These are phyloP conservation scores for Scrobipalpa costella DNA, from an alignment of 2,888 invertebrate genomes.

Conservation along the genomic window DNA sequence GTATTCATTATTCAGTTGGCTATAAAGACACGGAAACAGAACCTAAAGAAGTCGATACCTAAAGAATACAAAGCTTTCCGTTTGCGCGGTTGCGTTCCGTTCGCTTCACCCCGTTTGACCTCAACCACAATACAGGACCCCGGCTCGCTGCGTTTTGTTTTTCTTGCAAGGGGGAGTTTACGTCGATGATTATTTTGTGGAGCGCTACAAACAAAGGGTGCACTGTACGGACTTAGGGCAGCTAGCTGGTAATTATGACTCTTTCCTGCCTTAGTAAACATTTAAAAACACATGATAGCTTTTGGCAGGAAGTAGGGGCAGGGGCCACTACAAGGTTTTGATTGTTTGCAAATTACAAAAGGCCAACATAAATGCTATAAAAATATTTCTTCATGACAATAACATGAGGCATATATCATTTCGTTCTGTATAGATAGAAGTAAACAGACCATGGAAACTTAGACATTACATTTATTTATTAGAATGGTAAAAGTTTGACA, in stretches of 20 bases:
- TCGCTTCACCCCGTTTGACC: slow-evolving; percentile 30
- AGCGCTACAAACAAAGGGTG: slow-evolving; percentile 23
- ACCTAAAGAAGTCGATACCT: slow-evolving; percentile 12
- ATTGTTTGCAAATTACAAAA: neutral
- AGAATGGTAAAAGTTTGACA: neutral
- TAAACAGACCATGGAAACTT: neutral
- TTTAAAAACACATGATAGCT: neutral
- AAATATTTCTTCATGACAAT: neutral
- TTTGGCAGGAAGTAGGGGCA: neutral
- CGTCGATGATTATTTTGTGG: slow-evolving; percentile 23
- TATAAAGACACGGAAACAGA: slow-evolving; percentile 2
- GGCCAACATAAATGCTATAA: neutral
- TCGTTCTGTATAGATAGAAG: neutral
- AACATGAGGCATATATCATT: neutral
- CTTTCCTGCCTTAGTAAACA: slow-evolving; percentile 16
- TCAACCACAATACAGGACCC: slow-evolving; percentile 30
- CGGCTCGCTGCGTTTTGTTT: slow-evolving; percentile 16
- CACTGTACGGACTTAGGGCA: slow-evolving; percentile 2
- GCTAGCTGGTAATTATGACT: slow-evolving; percentile 13
- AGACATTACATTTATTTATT: neutral
- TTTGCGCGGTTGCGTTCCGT: slow-evolving; percentile 11
- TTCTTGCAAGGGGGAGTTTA: neutral
- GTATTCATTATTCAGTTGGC: slow-evolving; percentile 8
- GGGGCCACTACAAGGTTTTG: neutral
- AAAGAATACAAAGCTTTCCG: neutral